These are phyloP conservation scores for Agrilus planipennis DNA, from an alignment of 1,140 invertebrate species.

Conservation along the genomic window DNA sequence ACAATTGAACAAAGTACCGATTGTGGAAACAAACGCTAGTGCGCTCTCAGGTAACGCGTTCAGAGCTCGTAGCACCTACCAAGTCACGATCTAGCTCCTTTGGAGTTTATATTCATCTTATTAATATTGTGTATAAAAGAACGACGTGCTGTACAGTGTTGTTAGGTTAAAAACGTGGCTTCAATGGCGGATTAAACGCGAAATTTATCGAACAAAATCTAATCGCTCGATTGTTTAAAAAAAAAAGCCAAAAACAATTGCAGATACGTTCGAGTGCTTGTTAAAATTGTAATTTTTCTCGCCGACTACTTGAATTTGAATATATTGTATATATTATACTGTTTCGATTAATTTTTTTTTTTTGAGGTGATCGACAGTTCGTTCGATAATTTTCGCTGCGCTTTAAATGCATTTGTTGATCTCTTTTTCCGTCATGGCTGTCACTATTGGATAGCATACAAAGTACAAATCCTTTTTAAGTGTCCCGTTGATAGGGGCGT, in stretches of 20 bases:
- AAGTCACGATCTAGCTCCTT: neutral
- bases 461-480: slow-evolving; percentile 30
- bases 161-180: slow-evolving; percentile 14
- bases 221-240: no score
- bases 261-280: no score
- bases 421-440: slow-evolving; percentile 20
- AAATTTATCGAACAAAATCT: no score
- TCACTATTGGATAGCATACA: slow-evolving; percentile 25
- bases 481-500: slow-evolving; percentile 15
- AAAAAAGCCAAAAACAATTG: no score
- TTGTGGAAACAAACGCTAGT: neutral
- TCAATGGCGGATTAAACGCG: slow-evolving; percentile 14
- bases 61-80: neutral
- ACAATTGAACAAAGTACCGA: no score
- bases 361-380: no score
- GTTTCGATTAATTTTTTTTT: no score
- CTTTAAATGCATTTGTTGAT: slow-evolving; percentile 14
- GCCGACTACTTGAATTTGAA: no score
- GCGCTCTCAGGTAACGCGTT: neutral
- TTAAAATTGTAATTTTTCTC: no score
- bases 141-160: slow-evolving; percentile 20
- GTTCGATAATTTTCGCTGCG: no score
- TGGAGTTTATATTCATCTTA: slow-evolving; percentile 14
- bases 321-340: no score
- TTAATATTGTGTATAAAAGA: slow-evolving; percentile 6